Evolutionary conservation across 2,888 invertebrate species (phyloP), one percentile per base, ranked within the genome.

Genomic region (Acronicta psi): DNA sequence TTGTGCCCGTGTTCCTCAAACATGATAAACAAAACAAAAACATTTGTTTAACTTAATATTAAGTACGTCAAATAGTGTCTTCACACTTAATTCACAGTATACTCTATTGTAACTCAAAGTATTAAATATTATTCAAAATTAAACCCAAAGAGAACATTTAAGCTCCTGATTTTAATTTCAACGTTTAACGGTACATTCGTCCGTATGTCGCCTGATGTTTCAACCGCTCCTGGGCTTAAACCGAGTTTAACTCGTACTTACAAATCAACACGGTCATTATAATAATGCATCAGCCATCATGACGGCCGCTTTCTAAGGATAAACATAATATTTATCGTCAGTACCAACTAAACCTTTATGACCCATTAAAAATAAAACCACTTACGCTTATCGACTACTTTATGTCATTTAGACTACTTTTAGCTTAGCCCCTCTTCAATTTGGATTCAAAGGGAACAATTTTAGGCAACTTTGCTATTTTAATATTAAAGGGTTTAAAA

Each of bases 311-410:
- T 83, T 84, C 86, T 82, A 79, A 79, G 89, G 87, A 88, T 90
- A 87, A 89, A 87, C 85, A 80, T 85, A 84, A 88, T 89, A 91
- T 89, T 89, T 89, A 90, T 89, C 75, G 81, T 56, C 59, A 59
- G 59, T 57, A 66, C 62, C 53, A 68, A 58, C 68, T 61, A 57
- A 65, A 74, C 66, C 74, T 74, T 77, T 75, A 75, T 66, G 65
- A 69, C 42, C 71, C 77, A 74, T 75, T 75, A 75, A 77, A 75
- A 77, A 77, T 75, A 74, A 64, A 70, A 71, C 54, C 68, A 73
- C 73, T 75, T 64, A 73, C 72, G 56, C 59, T 73, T 75, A 73
- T 75, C 75, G 18, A 43, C 47, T 75, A 68, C 66, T 68, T 75
- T 75, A 68, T 76, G 64, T 51, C 46, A 55, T 65, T 73, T 52